Evolutionary conservation across 2,797 vertebrate species (phyloP).

Genomic region (Gastrophryne carolinensis): DNA sequence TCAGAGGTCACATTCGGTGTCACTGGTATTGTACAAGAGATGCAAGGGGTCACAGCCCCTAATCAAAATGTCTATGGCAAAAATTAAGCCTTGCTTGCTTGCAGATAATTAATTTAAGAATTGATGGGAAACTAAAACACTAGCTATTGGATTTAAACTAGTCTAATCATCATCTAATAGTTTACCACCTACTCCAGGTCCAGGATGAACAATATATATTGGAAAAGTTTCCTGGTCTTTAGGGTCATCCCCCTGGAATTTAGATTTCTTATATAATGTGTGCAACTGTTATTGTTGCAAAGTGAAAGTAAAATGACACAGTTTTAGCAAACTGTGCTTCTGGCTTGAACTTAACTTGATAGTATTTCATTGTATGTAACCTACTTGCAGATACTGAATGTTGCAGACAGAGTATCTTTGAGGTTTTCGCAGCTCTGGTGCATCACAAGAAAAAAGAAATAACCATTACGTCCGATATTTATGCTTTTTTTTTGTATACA

Average conservation of each 20-base stretch:
- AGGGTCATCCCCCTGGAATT: neutral
- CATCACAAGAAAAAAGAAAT: no score
- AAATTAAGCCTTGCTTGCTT: conserved; percentile 91
- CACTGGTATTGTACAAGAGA: conserved; percentile 76
- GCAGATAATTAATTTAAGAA: conserved; percentile 93
- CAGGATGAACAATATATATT: neutral
- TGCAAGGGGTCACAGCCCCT: conserved; percentile 81
- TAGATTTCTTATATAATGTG: neutral
- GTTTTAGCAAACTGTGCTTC: no score
- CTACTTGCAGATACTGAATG: no score
- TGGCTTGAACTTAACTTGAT: no score
- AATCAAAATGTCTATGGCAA: conserved; percentile 89
- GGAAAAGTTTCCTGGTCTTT: neutral
- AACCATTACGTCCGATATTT: no score
- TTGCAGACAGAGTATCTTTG: no score
- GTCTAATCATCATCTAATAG: conserved; percentile 28
- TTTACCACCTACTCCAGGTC: neutral
- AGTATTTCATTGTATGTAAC: no score
- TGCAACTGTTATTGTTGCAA: no score
- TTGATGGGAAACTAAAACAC: conserved; percentile 77
- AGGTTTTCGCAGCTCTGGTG: no score
- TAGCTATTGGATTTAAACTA: conserved; percentile 52
- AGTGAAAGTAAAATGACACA: no score
- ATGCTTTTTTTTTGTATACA: no score
- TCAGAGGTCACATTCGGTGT: conserved; percentile 87